Conservation (phyloP, 2,888 invertebrate genomes). For the Stomorhina lunata region DNA sequence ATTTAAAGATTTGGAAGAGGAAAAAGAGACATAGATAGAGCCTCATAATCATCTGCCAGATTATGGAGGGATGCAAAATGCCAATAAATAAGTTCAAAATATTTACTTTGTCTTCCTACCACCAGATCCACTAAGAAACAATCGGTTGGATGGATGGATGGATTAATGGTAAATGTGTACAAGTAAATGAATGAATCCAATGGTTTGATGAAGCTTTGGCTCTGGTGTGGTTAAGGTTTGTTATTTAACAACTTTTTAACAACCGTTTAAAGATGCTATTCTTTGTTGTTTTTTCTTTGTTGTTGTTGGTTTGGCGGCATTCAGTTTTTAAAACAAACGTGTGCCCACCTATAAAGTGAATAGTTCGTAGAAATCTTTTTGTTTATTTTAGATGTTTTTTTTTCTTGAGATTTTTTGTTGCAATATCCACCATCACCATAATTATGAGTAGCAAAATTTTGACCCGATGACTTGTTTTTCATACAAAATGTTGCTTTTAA, state of each 20-base stretch:
- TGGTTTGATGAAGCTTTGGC: not conserved
- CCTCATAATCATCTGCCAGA: too few relatives aligned
- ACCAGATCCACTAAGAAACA: too few relatives aligned
- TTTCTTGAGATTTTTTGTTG: not conserved
- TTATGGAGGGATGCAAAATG: constrained; percentile 65
- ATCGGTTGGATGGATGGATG: too few relatives aligned
- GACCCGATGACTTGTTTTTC: constrained; percentile 51
- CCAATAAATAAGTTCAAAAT: constrained; percentile 66
- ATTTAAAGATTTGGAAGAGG: not conserved
- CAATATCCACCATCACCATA: constrained; percentile 58
- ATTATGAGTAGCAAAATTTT: constrained; percentile 64
- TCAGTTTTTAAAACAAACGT: constrained; percentile 55
- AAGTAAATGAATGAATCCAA: too few relatives aligned
- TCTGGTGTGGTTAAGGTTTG: constrained; percentile 53
- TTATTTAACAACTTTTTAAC: constrained; percentile 62
- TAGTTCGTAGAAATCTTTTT: constrained; percentile 63
- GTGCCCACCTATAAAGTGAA: constrained; percentile 66
- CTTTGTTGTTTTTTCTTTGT: constrained; percentile 39
- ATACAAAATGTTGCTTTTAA: not conserved
- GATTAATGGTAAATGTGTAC: too few relatives aligned
- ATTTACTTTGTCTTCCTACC: constrained; percentile 57
- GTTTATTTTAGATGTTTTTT: constrained; percentile 17
- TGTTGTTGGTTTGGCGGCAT: constrained; percentile 57
- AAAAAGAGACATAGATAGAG: not conserved
- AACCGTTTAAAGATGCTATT: constrained; percentile 57